Base-by-base conservation (phyloP, 2,113 vertebrate genomes). In the Campylomormyrus numenius region DNA sequence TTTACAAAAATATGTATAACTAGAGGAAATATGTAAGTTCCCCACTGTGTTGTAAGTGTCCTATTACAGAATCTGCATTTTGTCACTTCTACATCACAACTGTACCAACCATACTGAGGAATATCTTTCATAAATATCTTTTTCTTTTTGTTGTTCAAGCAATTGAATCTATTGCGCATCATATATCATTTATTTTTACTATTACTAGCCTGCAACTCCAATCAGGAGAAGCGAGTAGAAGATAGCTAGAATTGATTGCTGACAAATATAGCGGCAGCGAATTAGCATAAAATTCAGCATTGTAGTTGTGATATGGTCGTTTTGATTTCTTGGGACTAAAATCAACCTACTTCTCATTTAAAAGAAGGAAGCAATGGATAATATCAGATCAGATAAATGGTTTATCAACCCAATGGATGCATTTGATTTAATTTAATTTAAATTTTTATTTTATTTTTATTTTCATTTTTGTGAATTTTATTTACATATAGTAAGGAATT, bases 1-100 rank as follows among this genome's bases (percentile, higher is more conserved):
- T 86, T 86, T 86, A 46, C 21, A 86, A 90, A 91, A 74, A 85
- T 88, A 52, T 80, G 62, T 92, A 90, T n/a, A 90, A 80, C 42
- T 24, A 39, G 7, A 8, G 11, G 13, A 50, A 58, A 45, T 66
- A 42, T 10, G 74, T 35, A 83, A 89, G 48, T 56, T 56, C 0
- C 49, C 24, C 27, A 52, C 11, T 74, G 74, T 56, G 11, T 42
- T 35, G 21, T n/a, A 52, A 89, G 83, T 70, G 77, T 77, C 77
- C 48, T 56, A 11, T 84, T 21, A 84, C 74, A 83, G 58, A 42
- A 11, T 52, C 21, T 58, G 35, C 77, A 27, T 84, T 49, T 48
- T 74, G n/a, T 27, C 3, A 46, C 10, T 88, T 70, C 42, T 5
- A 53, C 66, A 13, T 50, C 24, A 21, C 45, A 88, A 58, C 66